phyloP scores from a whole-genome alignment of 92 coral and sea anemone genomes.

The Micromussa lordhowensis region DNA sequence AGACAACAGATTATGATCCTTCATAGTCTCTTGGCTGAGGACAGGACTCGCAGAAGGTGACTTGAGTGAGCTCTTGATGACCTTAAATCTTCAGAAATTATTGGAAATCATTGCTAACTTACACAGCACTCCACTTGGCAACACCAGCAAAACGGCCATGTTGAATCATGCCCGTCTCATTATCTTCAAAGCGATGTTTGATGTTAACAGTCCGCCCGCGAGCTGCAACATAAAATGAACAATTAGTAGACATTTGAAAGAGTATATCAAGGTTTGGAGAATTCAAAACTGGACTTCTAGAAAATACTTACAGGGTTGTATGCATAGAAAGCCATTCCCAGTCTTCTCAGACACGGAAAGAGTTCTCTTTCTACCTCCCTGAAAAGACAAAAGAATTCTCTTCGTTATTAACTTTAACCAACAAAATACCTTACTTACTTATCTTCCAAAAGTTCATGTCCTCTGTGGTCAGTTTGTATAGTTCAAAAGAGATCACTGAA shows the following conservation, averaged over 20 bases:
- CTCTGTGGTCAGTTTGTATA: no score
- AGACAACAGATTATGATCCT: no score
- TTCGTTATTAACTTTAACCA: not conserved
- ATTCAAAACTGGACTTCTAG: not conserved
- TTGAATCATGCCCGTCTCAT: constrained; percentile 32
- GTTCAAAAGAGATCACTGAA: no score
- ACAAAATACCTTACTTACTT: no score
- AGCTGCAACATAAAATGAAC: constrained; percentile 52
- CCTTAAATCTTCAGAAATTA: not conserved
- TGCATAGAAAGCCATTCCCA: constrained; percentile 89
- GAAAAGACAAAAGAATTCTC: not conserved
- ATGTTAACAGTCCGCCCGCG: constrained; percentile 89
- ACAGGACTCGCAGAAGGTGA: no score
- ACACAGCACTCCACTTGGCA: constrained; percentile 45
- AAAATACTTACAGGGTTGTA: constrained; percentile 90
- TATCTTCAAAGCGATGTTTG: constrained; percentile 79
- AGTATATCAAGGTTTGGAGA: not conserved
- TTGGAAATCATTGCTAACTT: not conserved
- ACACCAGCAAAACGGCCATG: constrained; percentile 46
- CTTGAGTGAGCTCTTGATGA: not conserved
- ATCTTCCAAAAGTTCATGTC: no score
- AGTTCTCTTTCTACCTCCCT: constrained; percentile 91
- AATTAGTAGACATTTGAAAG: not conserved
- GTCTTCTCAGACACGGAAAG: constrained; percentile 87
- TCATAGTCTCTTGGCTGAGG: no score